Base-by-base conservation (phyloP, 2,797 vertebrate genomes). In the Cuculus canorus region DNA sequence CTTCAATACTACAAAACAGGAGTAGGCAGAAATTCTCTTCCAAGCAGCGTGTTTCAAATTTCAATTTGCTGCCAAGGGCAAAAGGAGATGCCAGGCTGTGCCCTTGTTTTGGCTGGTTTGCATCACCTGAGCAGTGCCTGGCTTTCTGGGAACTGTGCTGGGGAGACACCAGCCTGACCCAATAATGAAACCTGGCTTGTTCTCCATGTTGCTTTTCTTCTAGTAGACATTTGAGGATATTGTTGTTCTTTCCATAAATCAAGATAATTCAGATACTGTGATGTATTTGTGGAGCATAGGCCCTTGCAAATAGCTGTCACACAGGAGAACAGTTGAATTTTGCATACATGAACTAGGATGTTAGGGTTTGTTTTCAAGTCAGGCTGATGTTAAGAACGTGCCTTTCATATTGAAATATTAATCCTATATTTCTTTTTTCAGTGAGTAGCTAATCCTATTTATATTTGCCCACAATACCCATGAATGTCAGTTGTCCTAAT, bases 21-120 rank as follows among this genome's bases (percentile, higher is more conserved):
- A 93, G 63, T 84, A 81, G 86, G 94, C 82, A 95, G 80, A 88
- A 86, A 57, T 61, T 39, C 41, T 83, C 52, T 76, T 81, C 63
- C 47, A 69, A 47, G 72, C 9, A 47, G 35, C 1, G 0, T 94
- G 69, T 57, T 92, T 92, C 61, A 92, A 78, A 82, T 92, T 45
- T 94, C 68, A 53, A 0, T 72, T 82, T 88, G 57, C 54, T 86
- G 76, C 92, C 59, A 76, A 88, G 16, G 43, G 63, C 35, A 76
- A 75, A 65, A 27, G 70, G 63, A 79, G 71, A 47, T 25, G 32
- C 0, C 7, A 47, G 27, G 45, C 82, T 35, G 59, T 79, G 68
- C 43, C 85, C 33, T 75, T 14, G 0, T 32, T 57, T 30, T 47
- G 41, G 33, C 69, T 79, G 21, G 5, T 83, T 54, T 61, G 69